Conservation (phyloP, 1,140 invertebrate species). For the Colletes latitarsis region DNA sequence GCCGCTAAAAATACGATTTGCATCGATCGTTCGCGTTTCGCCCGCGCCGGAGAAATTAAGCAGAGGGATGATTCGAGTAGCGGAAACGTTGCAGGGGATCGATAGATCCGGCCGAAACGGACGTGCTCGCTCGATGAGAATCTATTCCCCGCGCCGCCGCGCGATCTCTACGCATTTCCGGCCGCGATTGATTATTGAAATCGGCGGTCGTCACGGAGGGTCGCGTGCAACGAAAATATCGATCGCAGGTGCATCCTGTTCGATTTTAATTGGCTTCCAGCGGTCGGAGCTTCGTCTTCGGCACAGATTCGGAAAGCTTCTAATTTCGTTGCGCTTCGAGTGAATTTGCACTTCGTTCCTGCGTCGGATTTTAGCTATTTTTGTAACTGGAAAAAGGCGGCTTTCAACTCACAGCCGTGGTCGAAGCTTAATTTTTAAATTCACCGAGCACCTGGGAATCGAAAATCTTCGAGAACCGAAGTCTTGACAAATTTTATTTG, state of each 20-base stretch:
- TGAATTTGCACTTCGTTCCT: no score
- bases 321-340: no score
- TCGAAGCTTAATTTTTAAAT: no score
- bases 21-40: not conserved
- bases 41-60: not conserved
- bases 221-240: not conserved
- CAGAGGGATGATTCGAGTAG: not conserved
- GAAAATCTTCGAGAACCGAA: no score
- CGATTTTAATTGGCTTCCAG: not conserved
- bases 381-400: no score
- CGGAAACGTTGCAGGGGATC: not conserved
- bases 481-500: no score
- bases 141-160: not conserved
- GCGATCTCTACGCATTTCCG: not conserved
- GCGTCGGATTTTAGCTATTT: no score
- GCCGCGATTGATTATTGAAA: slow-evolving; percentile 10
- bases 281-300: no score
- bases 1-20: not conserved
- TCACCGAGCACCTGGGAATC: no score
- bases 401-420: no score
- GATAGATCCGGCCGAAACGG: not conserved
- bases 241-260: not conserved
- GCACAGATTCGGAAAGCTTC: no score
- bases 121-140: not conserved
- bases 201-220: not conserved